These are phyloP conservation scores for Dendronephthya gigantea DNA, from an alignment of 64 coral and sea anemone genomes.

Conservation along the genomic window DNA sequence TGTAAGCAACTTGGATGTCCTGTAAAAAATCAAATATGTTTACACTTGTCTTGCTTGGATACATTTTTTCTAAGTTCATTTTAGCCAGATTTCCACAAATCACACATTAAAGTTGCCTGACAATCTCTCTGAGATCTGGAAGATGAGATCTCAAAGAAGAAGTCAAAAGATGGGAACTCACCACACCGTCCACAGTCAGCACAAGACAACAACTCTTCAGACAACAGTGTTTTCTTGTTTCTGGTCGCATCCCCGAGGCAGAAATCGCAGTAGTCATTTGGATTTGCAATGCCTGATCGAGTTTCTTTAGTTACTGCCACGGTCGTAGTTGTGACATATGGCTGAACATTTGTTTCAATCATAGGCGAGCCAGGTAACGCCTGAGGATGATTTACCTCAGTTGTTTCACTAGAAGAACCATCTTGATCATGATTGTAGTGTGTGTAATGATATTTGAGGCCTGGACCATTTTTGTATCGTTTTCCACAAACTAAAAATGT, in stretches of 20 bases:
- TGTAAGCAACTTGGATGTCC: slow-evolving; percentile 93
- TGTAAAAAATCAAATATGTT: slow-evolving; percentile 15
- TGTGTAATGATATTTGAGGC: slow-evolving; percentile 90
- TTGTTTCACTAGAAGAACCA: slow-evolving; percentile 31
- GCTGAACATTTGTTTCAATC: slow-evolving; percentile 2
- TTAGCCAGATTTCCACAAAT: too few relatives aligned
- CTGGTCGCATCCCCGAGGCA: slow-evolving; percentile 75
- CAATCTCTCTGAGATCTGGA: too few relatives aligned
- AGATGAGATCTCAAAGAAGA: too few relatives aligned
- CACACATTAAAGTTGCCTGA: too few relatives aligned
- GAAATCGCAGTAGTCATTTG: slow-evolving; percentile 95
- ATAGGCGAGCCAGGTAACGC: slow-evolving; percentile 49
- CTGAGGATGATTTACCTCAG: slow-evolving; percentile 12
- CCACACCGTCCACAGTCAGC: slow-evolving; percentile 97
- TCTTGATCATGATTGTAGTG: slow-evolving; percentile 92
- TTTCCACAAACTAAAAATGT: slow-evolving; percentile 71
- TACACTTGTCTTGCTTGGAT: background rate
- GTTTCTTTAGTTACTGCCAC: slow-evolving; percentile 12
- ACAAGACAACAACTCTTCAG: slow-evolving; percentile 89
- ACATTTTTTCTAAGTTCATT: too few relatives aligned
- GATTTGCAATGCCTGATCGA: slow-evolving; percentile 33
- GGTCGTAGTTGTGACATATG: slow-evolving; percentile 27
- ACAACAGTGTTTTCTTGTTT: slow-evolving; percentile 68
- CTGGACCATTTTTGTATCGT: slow-evolving; percentile 96
- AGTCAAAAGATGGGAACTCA: too few relatives aligned